phyloP scores from a whole-genome alignment of 2,113 vertebrate genomes.

The Acrocephalus arundinaceus region DNA sequence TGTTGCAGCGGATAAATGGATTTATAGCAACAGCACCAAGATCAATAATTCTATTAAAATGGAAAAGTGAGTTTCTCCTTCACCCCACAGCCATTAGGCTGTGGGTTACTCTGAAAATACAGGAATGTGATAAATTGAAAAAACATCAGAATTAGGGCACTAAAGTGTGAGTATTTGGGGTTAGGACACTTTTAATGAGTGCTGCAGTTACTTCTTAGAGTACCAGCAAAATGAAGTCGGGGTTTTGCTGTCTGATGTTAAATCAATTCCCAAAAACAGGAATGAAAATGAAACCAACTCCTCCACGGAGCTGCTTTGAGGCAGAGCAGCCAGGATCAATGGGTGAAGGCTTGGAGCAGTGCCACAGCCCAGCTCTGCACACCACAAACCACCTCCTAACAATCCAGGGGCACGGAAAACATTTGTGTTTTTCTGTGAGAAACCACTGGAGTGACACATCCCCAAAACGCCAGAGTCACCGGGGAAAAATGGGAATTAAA shows the following conservation, averaged over 20 bases:
- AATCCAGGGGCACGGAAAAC: fast-evolving
- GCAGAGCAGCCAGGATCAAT: not conserved
- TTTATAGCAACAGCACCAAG: not conserved
- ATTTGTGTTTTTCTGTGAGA: not conserved
- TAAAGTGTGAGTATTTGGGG: not conserved
- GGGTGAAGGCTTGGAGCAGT: not conserved
- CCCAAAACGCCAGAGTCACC: not conserved
- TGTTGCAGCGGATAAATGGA: not conserved
- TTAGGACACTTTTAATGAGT: not conserved
- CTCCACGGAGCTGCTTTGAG: fast-evolving
- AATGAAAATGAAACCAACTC: not conserved
- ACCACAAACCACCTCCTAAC: not conserved
- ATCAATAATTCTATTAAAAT: conserved; percentile 1
- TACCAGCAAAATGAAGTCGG: not conserved
- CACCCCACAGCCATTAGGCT: not conserved
- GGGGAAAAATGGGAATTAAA: not conserved
- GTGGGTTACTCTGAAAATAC: not conserved
- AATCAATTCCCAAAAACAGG: not conserved
- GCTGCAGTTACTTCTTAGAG: not conserved
- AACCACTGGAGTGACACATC: not conserved
- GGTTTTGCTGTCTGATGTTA: not conserved
- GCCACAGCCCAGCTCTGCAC: not conserved
- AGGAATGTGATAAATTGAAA: not conserved
- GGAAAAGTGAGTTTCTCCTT: not conserved
- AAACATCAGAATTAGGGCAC: not conserved